A percentile compares a stretch with the other conserved stretches of the same genome.
Conservation (phyloP, 2,113 vertebrate genomes). For the Kobus ellipsiprymnus region DNA sequence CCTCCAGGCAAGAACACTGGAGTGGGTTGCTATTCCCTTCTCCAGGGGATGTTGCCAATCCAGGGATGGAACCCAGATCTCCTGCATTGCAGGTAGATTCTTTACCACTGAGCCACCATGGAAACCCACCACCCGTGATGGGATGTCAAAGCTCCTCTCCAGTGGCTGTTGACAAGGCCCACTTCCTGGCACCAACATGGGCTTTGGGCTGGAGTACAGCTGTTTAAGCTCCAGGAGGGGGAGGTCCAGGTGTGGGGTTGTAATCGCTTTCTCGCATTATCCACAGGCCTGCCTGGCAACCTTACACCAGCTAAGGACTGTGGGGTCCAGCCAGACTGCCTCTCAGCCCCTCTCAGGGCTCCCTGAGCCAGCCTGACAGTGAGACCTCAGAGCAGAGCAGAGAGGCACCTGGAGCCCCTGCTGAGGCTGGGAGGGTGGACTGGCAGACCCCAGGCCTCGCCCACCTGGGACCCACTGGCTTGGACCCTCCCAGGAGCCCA, state of each 20-base stretch:
- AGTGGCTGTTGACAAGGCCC: neutral
- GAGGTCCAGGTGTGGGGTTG: neutral
- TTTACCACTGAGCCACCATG: neutral
- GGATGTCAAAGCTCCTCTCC: neutral
- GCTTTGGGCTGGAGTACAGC: neutral
- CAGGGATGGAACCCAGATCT: neutral
- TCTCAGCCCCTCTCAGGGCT: neutral
- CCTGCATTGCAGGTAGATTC: neutral
- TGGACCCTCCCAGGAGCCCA: neutral
- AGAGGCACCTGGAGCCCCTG: neutral
- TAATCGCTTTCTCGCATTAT: neutral
- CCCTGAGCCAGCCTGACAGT: neutral
- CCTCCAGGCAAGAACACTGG: neutral
- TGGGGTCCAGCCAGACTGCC: neutral
- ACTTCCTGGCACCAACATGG: neutral
- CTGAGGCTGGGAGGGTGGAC: fast-evolving
- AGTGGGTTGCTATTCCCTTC: neutral
- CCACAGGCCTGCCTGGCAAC: neutral
- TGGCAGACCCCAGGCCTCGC: neutral
- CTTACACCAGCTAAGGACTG: neutral
- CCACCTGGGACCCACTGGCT: neutral
- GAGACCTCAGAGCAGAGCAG: neutral
- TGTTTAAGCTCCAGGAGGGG: neutral
- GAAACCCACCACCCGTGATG: neutral
- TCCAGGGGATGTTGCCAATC: neutral